Percentiles rank a stretch among this genome's conserved stretches.
These are phyloP conservation scores for Orthonychiurus folsomi DNA, from an alignment of 2,888 invertebrate species.

Conservation along the genomic window DNA sequence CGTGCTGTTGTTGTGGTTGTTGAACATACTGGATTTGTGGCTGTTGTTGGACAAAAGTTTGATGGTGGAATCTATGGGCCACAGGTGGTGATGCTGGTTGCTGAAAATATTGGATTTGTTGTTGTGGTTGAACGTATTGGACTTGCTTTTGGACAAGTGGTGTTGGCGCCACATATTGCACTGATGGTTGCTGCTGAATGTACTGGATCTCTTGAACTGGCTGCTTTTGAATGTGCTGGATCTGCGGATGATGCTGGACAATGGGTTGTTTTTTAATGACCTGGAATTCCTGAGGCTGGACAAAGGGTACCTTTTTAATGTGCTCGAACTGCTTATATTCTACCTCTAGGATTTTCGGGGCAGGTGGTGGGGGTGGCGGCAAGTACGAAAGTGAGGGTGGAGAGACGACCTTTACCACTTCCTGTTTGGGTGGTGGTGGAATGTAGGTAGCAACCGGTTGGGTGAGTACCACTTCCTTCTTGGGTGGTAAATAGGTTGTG, in stretches of 20 bases:
- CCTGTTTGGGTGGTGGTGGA: slow-evolving; percentile 4
- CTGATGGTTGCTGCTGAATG: too few relatives aligned
- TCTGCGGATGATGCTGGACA: too few relatives aligned
- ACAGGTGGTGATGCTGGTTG: too few relatives aligned
- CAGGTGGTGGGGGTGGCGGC: slow-evolving; percentile 8
- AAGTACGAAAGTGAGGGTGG: slow-evolving; percentile 13
- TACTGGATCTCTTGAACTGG: slow-evolving; percentile 16
- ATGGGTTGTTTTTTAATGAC: background rate
- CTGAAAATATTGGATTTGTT: slow-evolving; percentile 4
- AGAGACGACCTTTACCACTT: background rate
- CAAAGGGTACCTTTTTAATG: background rate
- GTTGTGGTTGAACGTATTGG: background rate
- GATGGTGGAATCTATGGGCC: too few relatives aligned
- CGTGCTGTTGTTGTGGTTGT: slow-evolving; percentile 8
- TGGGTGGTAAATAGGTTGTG: slow-evolving; percentile 9
- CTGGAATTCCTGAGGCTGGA: too few relatives aligned
- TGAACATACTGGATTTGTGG: slow-evolving; percentile 11
- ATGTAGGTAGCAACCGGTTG: background rate
- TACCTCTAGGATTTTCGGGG: background rate
- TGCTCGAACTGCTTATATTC: too few relatives aligned
- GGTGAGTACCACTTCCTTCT: slow-evolving; percentile 2
- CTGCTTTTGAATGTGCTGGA: background rate
- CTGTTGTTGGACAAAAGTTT: too few relatives aligned
- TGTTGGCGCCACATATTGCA: slow-evolving; percentile 12
- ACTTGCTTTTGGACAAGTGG: slow-evolving; percentile 8